phyloP scores from a whole-genome alignment of 2,888 invertebrate species.

The Lasioglossum pauxillum region DNA sequence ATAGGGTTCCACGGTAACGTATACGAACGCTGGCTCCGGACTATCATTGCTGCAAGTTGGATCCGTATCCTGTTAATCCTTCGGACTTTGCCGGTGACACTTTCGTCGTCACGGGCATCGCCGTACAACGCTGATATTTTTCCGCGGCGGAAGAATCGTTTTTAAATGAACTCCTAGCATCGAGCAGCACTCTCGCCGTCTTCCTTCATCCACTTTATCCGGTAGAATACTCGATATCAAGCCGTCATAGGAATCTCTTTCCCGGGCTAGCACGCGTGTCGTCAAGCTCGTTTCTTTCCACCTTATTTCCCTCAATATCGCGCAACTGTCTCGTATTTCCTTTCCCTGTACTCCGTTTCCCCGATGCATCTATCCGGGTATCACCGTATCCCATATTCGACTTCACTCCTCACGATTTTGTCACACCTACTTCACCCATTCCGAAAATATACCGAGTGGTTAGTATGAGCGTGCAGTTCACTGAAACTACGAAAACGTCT shows the following conservation, averaged over 20 bases:
- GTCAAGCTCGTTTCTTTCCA: neutral
- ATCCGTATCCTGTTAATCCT: slow-evolving; percentile 72
- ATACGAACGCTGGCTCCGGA: slow-evolving; percentile 32
- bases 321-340: neutral
- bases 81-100: slow-evolving; percentile 68
- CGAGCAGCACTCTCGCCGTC: slow-evolving; percentile 2
- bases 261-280: neutral
- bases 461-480: neutral
- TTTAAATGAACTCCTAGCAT: slow-evolving; percentile 55
- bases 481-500: neutral
- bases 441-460: neutral
- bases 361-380: neutral
- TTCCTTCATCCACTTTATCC: slow-evolving; percentile 34
- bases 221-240: slow-evolving; percentile 16
- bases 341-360: neutral
- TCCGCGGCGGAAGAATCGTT: slow-evolving; percentile 27
- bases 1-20: slow-evolving; percentile 75
- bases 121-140: neutral
- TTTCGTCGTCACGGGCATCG: slow-evolving; percentile 31
- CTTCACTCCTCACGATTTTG: slow-evolving; percentile 4
- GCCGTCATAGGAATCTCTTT: slow-evolving; percentile 7
- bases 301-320: slow-evolving; percentile 3
- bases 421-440: neutral
- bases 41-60: slow-evolving; percentile 67
- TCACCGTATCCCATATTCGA: slow-evolving; percentile 7